These are phyloP conservation scores for Rhagologus leucostigma DNA, from an alignment of 2,113 vertebrate species.

Conservation along the genomic window DNA sequence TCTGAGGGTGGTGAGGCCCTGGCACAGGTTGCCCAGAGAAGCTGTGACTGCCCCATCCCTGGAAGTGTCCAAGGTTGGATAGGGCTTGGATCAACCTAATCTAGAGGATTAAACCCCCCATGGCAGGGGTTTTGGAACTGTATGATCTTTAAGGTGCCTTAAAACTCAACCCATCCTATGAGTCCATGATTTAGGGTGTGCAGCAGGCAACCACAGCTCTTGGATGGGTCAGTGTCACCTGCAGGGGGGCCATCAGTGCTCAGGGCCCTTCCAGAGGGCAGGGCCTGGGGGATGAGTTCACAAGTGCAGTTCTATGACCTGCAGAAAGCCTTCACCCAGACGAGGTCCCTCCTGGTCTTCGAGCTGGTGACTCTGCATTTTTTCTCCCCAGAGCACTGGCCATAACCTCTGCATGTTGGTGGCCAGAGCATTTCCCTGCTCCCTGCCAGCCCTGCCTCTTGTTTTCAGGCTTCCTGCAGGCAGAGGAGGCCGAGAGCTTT, in stretches of 20 bases:
- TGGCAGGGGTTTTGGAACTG: not conserved
- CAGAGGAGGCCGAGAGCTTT: not conserved
- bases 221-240: not conserved
- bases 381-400: not conserved
- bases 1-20: not conserved
- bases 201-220: not conserved
- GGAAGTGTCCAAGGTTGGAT: not conserved
- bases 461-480: not conserved
- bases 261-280: not conserved
- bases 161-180: not conserved
- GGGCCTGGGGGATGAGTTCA: not conserved
- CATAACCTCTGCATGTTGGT: not conserved
- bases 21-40: not conserved
- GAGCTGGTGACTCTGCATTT: fast-evolving
- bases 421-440: not conserved
- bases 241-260: not conserved
- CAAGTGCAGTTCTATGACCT: not conserved
- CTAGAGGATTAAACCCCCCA: not conserved
- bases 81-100: not conserved
- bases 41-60: not conserved
- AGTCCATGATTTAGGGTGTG: not conserved
- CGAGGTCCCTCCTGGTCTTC: fast-evolving
- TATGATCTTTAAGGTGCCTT: not conserved
- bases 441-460: not conserved
- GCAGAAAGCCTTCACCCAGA: not conserved